These are phyloP conservation scores for Chelmon rostratus DNA, from an alignment of 2,797 vertebrate species.

Conservation along the genomic window DNA sequence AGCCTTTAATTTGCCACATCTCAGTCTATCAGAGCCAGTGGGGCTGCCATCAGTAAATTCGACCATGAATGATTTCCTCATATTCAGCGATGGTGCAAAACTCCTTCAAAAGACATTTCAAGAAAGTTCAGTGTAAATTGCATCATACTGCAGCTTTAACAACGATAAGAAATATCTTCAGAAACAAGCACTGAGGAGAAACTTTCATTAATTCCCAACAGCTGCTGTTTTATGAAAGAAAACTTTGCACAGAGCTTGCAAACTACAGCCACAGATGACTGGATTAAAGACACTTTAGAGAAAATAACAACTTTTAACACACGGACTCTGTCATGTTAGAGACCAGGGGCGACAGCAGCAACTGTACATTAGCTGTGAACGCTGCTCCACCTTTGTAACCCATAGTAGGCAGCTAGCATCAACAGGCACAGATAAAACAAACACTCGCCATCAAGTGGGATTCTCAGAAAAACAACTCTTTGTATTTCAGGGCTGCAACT, in stretches of 20 bases:
- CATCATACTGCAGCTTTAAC: background rate
- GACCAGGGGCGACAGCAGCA: background rate
- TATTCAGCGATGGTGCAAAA: background rate
- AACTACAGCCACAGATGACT: background rate
- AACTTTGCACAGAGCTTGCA: too few relatives aligned
- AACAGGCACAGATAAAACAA: background rate
- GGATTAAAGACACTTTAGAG: background rate
- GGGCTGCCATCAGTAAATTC: background rate
- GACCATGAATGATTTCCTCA: background rate
- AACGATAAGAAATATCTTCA: background rate
- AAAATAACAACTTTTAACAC: background rate
- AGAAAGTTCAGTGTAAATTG: background rate
- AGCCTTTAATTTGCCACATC: background rate
- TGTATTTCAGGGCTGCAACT: too few relatives aligned
- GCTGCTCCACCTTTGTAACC: background rate
- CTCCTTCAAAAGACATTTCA: background rate
- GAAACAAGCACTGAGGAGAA: background rate
- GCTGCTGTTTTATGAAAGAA: constrained; percentile 8
- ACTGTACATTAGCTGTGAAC: background rate
- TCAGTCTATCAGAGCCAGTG: background rate
- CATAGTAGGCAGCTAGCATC: background rate
- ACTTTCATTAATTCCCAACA: background rate
- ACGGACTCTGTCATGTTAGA: background rate
- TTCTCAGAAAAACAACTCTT: background rate
- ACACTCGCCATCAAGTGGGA: background rate